Evolutionary conservation across 2,113 vertebrate genomes (phyloP).

Genomic region (Synodontis membranacea): DNA sequence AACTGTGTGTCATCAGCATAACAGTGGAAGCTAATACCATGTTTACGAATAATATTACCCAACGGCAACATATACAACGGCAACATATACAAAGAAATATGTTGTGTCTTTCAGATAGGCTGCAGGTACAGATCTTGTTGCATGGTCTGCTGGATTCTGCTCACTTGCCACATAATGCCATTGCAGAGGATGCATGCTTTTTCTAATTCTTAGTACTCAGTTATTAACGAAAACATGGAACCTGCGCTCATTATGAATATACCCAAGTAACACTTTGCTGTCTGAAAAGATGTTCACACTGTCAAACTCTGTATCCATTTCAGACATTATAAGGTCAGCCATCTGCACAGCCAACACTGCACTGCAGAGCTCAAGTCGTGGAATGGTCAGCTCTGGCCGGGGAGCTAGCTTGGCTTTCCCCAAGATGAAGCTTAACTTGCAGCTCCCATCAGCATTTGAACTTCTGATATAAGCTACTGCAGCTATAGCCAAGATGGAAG

Average conservation of each 20-base stretch:
- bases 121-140: constrained; percentile 22
- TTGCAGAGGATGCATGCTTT: not conserved
- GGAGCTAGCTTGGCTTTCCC: constrained; percentile 8
- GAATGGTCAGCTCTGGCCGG: not conserved
- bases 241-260: not conserved
- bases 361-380: not conserved
- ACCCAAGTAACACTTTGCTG: constrained; percentile 2
- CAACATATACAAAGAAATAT: no score
- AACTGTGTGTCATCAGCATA: no score
- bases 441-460: no score
- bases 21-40: no score
- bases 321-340: not conserved
- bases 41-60: no score
- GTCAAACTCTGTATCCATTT: not conserved
- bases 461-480: not conserved
- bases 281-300: not conserved
- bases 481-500: no score
- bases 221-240: constrained; percentile 32
- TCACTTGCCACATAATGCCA: constrained; percentile 13
- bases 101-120: not conserved
- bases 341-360: constrained; percentile 4
- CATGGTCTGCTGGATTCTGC: constrained; percentile 27
- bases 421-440: constrained; percentile 10
- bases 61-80: no score
- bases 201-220: constrained; percentile 3